These are phyloP conservation scores for Zygogramma bicolorata DNA, from an alignment of 2,888 invertebrate genomes.

Conservation along the genomic window DNA sequence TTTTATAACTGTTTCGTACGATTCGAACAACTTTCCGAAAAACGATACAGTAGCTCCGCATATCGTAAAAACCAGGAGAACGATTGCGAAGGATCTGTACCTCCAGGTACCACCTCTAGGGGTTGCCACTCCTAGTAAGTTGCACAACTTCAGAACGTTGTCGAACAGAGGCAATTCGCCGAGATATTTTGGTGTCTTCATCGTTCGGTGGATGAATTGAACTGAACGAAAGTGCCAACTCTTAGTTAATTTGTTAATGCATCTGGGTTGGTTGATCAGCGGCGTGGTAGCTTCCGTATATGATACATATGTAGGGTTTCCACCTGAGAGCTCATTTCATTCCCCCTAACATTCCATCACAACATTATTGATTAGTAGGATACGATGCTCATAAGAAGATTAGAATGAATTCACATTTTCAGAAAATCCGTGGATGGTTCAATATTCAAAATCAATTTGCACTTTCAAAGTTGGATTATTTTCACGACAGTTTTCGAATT, in stretches of 20 bases:
- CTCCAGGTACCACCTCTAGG: not conserved
- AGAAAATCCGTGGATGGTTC: too few relatives aligned
- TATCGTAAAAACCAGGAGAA: not conserved
- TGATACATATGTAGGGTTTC: too few relatives aligned
- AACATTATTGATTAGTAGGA: too few relatives aligned
- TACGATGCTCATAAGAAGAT: too few relatives aligned
- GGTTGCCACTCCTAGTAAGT: not conserved
- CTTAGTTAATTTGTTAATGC: not conserved
- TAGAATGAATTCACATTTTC: too few relatives aligned
- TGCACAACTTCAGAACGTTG: not conserved
- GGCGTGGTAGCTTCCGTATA: too few relatives aligned
- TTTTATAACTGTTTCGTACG: not conserved
- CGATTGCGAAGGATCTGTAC: not conserved
- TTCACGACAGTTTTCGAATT: too few relatives aligned
- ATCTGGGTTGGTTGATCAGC: not conserved
- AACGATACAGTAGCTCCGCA: not conserved
- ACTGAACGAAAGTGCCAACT: not conserved
- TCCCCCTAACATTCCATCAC: too few relatives aligned
- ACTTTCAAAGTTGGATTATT: too few relatives aligned
- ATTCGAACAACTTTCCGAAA: slow-evolving; percentile 16
- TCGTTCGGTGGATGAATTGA: not conserved
- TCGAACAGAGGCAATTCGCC: not conserved
- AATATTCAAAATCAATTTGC: too few relatives aligned
- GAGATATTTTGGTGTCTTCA: not conserved
- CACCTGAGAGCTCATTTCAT: too few relatives aligned